Evolutionary conservation across 2,888 invertebrate species (phyloP).

Genomic region (Eurois occulta): DNA sequence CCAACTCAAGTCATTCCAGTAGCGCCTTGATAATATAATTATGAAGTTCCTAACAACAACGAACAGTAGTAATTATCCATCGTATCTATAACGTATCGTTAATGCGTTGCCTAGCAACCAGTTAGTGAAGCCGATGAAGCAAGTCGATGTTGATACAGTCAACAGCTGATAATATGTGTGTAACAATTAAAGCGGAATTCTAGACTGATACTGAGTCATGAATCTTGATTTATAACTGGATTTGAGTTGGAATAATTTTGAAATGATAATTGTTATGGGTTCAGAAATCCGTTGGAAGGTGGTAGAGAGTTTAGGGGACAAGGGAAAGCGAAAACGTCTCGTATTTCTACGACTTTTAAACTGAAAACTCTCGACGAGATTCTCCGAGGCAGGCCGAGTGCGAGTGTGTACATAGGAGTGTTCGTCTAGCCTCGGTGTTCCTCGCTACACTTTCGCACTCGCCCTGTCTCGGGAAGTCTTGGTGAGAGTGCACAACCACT

Average conservation of each 20-base stretch:
- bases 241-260: background rate
- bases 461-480: too few relatives aligned
- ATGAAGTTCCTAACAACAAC: conserved; percentile 19
- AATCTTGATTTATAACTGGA: background rate
- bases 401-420: too few relatives aligned
- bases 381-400: too few relatives aligned
- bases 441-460: too few relatives aligned
- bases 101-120: conserved; percentile 43
- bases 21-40: conserved; percentile 30
- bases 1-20: conserved; percentile 24
- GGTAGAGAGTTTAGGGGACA: too few relatives aligned
- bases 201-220: conserved; percentile 13
- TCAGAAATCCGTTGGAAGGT: too few relatives aligned
- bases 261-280: background rate
- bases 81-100: conserved; percentile 20
- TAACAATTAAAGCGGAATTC: background rate
- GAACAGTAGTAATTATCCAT: conserved; percentile 32
- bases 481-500: too few relatives aligned
- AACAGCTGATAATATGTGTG: conserved; percentile 33
- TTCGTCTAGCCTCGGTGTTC: too few relatives aligned
- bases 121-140: conserved; percentile 3
- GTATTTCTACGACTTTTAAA: too few relatives aligned
- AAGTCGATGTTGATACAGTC: conserved; percentile 2
- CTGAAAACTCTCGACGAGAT: too few relatives aligned
- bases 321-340: too few relatives aligned